phyloP scores from a whole-genome alignment of 2,113 vertebrate genomes.

The Speoplatyrhinus poulsoni region DNA sequence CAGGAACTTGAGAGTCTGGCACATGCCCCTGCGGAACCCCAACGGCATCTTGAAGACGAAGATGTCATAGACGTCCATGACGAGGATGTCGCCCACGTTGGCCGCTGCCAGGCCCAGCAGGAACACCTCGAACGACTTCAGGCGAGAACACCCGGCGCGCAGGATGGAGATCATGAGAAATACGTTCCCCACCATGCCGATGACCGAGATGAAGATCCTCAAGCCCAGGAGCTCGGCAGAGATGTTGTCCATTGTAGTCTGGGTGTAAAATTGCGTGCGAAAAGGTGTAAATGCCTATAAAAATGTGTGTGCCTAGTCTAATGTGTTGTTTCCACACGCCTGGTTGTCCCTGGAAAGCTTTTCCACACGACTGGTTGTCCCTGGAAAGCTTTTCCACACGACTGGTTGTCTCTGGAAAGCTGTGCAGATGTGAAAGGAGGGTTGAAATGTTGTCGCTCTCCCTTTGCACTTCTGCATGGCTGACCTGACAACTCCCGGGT shows the following conservation, averaged over 20 bases:
- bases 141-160: constrained; percentile 21
- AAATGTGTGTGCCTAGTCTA: too few relatives aligned
- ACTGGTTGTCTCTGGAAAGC: neutral
- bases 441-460: constrained; percentile 5
- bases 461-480: constrained; percentile 37
- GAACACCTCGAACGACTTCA: constrained; percentile 75
- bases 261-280: neutral
- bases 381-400: constrained; percentile 2
- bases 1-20: constrained; percentile 61
- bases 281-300: too few relatives aligned
- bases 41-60: neutral
- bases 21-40: constrained; percentile 9
- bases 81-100: constrained; percentile 72
- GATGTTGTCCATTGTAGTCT: constrained; percentile 31
- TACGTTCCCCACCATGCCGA: constrained; percentile 68
- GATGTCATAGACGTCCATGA: constrained; percentile 65
- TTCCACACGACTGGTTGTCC: neutral
- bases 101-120: constrained; percentile 63
- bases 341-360: neutral
- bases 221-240: constrained; percentile 35
- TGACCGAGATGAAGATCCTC: constrained; percentile 51
- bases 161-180: constrained; percentile 60
- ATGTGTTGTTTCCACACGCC: neutral
- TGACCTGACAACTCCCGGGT: constrained; percentile 34
- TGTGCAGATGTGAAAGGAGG: neutral